Evolutionary conservation across 1,140 invertebrate genomes (phyloP), one percentile per base, ranked within the genome.

Genomic region (Papilio aristodemus): DNA sequence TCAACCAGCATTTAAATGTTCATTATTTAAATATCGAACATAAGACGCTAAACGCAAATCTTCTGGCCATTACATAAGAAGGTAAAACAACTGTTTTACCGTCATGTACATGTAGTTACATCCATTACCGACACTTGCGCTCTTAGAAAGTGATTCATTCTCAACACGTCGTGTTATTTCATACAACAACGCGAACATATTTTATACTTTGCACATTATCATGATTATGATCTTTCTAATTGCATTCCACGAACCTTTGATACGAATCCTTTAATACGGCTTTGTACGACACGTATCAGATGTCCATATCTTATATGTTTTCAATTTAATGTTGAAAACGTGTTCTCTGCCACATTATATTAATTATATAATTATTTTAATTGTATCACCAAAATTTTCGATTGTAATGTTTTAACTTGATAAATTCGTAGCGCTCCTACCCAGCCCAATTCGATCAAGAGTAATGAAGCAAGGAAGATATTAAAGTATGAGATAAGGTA

Each of bases 141-240:
- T 54, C 46, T 54, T 54, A 25, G 46, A 54, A 54, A 54, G 46
- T 54, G 46, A 54, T 4, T 54, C 46, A 54, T 54, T 54, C 17
- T 54, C 22, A 54, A 54, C 46, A 54, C 46, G 46, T 50, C 46
- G 46, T 54, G 46, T 17, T 9, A 46, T 54, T 54, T 54, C 46
- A 54, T 54, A 25, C 46, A 54, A 17, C 9, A 25, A 9, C 2
- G 19, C 46, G 4, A 54, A 54, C 10, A 54, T 22, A 54, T 2
- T 11, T 50, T 22, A 22, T 50, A 50, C 4, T 10, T 22, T 54
- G 19, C 13, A 41, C 19, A 22, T 22, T 50, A 13, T 22, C 46
- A 22, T 54, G 46, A 54, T 19, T 22, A 54, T 54, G 19, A 4
- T 54, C 10, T 22, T 54, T 54, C 19, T 54, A 54, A 54, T 22